These are phyloP conservation scores for Drosophila orosa DNA, from an alignment of 1,140 invertebrate genomes.

Conservation along the genomic window DNA sequence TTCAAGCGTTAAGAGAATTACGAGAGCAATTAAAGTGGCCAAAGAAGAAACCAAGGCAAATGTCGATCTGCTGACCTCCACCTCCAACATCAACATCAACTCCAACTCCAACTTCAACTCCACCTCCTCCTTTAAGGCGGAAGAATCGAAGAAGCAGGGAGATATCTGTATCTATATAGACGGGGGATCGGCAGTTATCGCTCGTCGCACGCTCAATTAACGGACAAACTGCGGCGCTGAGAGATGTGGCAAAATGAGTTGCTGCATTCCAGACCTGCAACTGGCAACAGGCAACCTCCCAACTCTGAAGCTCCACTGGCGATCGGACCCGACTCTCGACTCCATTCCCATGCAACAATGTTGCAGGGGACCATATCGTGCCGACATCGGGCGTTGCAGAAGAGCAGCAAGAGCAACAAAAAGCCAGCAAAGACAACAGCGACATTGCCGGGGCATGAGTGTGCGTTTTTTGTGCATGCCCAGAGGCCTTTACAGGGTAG, in stretches of 20 bases:
- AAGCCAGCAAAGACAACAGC: constrained; percentile 48
- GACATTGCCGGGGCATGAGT: constrained; percentile 50
- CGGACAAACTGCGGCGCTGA: constrained; percentile 36
- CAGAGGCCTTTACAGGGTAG: constrained; percentile 13
- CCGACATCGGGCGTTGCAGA: constrained; percentile 43
- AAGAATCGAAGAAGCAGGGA: neutral
- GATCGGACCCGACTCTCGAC: constrained; percentile 9
- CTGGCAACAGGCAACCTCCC: constrained; percentile 13
- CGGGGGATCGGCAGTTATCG: constrained; percentile 19
- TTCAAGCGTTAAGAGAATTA: constrained; percentile 66
- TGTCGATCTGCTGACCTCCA: constrained; percentile 11
- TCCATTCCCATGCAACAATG: constrained; percentile 77
- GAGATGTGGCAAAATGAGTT: constrained; percentile 40
- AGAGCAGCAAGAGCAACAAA: constrained; percentile 15
- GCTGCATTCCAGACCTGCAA: constrained; percentile 26
- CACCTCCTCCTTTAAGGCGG: neutral
- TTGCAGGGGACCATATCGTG: constrained; percentile 67
- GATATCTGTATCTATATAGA: constrained; percentile 16
- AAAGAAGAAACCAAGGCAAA: constrained; percentile 32
- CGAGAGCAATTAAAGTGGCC: constrained; percentile 69
- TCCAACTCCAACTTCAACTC: neutral
- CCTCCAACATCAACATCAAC: neutral
- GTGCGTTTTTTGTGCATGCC: constrained; percentile 37
- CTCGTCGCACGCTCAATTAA: constrained; percentile 60
- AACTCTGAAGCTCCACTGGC: constrained; percentile 4